Evolutionary conservation across 2,888 invertebrate genomes (phyloP).

Genomic region (Archaeoteleia sp.): DNA sequence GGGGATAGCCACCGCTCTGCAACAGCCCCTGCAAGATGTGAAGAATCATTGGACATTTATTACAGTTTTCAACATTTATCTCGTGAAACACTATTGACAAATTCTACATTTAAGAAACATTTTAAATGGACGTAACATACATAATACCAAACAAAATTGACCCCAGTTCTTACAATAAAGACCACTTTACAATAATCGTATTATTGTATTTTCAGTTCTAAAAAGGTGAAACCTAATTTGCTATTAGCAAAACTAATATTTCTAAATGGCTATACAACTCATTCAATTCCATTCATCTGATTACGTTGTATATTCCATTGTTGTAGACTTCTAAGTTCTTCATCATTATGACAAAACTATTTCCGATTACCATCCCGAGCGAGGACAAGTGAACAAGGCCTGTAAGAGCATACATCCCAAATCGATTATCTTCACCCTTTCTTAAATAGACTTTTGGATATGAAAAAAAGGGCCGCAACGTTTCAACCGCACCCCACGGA

Average conservation of each 20-base stretch:
- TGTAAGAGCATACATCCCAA: slow-evolving; percentile 25
- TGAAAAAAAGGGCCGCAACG: slow-evolving; percentile 32
- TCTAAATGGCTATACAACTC: too few relatives aligned
- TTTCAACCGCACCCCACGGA: slow-evolving; percentile 50
- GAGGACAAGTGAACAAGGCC: slow-evolving; percentile 48
- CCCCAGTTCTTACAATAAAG: too few relatives aligned
- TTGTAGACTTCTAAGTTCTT: neutral
- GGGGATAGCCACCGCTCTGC: slow-evolving; percentile 70
- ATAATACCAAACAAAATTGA: too few relatives aligned
- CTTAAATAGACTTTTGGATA: slow-evolving; percentile 38
- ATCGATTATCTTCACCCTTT: slow-evolving; percentile 55
- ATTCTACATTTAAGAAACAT: neutral
- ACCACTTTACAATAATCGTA: too few relatives aligned
- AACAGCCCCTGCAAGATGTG: slow-evolving; percentile 71
- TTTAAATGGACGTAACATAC: too few relatives aligned
- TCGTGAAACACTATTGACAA: slow-evolving; percentile 19
- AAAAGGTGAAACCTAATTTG: too few relatives aligned
- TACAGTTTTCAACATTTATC: slow-evolving; percentile 22
- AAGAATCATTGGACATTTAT: slow-evolving; percentile 11
- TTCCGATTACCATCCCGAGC: slow-evolving; percentile 40
- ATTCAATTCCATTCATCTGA: neutral
- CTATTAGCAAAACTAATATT: too few relatives aligned
- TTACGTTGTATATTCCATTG: too few relatives aligned
- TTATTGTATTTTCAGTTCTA: too few relatives aligned
- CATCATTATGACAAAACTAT: slow-evolving; percentile 26